phyloP scores from a whole-genome alignment of 2,113 vertebrate species.

The Ceratotherium simum region DNA sequence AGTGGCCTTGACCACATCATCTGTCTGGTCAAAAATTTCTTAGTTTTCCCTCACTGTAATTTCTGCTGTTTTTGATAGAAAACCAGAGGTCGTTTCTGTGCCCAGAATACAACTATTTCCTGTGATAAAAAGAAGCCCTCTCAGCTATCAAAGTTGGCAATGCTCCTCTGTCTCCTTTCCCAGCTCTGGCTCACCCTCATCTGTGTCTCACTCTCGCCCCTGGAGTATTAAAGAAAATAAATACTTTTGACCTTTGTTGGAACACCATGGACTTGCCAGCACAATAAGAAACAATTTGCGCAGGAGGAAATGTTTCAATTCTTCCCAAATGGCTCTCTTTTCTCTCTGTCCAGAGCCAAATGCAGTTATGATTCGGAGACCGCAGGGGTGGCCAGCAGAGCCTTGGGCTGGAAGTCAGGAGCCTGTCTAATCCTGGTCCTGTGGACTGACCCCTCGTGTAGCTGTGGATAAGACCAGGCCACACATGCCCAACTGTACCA shows the following conservation, averaged over 20 bases:
- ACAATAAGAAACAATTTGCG: conserved; percentile 39
- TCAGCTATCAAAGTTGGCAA: not conserved
- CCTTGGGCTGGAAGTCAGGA: not conserved
- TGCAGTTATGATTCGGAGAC: conserved; percentile 8
- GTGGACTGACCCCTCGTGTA: not conserved
- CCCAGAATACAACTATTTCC: not conserved
- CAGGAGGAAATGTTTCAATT: not conserved
- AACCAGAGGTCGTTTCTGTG: not conserved
- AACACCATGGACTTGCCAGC: conserved; percentile 41
- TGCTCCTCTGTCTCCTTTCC: not conserved
- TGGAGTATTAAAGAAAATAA: conserved; percentile 16
- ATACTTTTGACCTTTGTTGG: conserved; percentile 60
- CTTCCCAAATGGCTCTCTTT: not conserved
- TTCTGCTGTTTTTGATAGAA: conserved; percentile 21
- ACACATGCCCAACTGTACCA: not conserved
- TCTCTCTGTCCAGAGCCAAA: not conserved
- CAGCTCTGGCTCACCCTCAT: not conserved
- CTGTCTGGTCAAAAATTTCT: not conserved
- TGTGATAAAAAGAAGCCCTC: not conserved
- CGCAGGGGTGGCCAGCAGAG: not conserved
- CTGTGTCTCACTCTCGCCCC: not conserved
- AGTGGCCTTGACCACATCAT: not conserved
- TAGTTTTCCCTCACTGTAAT: not conserved
- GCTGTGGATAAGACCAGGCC: not conserved
- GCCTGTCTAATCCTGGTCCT: not conserved